Evolutionary conservation across 2,888 invertebrate genomes (phyloP), one percentile per base, ranked within the genome.

Genomic region (Hirtodrosophila histrioides): DNA sequence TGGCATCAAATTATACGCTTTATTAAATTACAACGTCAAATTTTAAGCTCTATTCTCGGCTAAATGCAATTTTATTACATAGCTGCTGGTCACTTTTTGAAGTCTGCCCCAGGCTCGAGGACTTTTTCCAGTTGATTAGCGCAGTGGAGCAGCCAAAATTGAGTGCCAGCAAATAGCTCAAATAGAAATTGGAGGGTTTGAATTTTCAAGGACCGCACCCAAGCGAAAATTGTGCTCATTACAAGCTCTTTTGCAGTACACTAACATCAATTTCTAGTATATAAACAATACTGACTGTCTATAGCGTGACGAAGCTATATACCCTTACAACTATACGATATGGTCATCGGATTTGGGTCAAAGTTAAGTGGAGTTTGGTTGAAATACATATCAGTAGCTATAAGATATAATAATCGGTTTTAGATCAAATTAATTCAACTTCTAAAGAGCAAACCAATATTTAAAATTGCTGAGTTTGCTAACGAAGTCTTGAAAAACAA

Each of bases 1-100:
- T 60, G 60, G 75, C 46, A 45, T 29, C 71, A 77, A 87, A 77
- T 87, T 82, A 85, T 77, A 60, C 70, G 83, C 71, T 82, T 88
- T 87, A 85, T 77, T 78, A 78, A 78, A 77, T 85, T 64, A 69
- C 67, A 70, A 71, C 72, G 51, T 50, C 45, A 49, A 65, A 61
- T 61, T 67, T 73, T 45, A 58, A 69, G 49, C 58, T 51, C 58
- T 65, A 60, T 65, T 61, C 37, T 53, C 46, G 43, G 23, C 40
- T 31, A 50, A 76, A 78, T 64, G 64, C 68, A 88, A 85, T 86
- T 81, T 80, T 54, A 54, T 56, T 60, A 61, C 53, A 71, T 69
- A 62, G 63, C 62, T 54, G 60, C 61, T 61, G 68, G 64, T 62
- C 67, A 68, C 57, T 72, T 72, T 55, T 51, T 23, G 17, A 37